Evolutionary conservation across 2,797 vertebrate genomes (phyloP).

Genomic region (Arnoldichthys spilopterus): DNA sequence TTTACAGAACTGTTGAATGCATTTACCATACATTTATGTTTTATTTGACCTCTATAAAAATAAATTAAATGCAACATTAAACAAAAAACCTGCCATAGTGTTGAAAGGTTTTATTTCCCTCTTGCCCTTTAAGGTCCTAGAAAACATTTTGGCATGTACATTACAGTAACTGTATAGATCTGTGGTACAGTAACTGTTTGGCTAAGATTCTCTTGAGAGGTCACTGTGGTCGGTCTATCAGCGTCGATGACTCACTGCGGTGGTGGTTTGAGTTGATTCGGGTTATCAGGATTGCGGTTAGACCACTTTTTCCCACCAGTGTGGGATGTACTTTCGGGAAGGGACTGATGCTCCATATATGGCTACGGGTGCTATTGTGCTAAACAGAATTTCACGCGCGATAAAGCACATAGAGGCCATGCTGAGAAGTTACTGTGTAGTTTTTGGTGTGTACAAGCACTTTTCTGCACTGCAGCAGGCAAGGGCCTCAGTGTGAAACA

Average conservation of each 20-base stretch:
- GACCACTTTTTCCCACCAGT: neutral
- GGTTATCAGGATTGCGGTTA: constrained; percentile 2
- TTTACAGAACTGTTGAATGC: constrained; percentile 3
- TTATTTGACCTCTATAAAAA: neutral
- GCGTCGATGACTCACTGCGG: constrained; percentile 17
- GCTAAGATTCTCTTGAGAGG: constrained; percentile 4
- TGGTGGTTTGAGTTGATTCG: constrained; percentile 12
- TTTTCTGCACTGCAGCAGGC: constrained; percentile 19
- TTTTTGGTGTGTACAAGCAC: neutral
- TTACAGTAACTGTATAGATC: neutral
- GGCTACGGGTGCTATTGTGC: neutral
- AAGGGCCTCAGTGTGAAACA: constrained; percentile 1
- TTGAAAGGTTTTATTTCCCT: too few species aligned
- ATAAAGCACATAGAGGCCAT: constrained; percentile 19
- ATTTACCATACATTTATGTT: neutral
- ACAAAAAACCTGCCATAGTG: too few species aligned
- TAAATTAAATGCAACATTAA: too few species aligned
- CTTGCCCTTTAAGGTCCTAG: neutral
- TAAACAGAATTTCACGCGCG: constrained; percentile 23
- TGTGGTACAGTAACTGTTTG: constrained; percentile 7
- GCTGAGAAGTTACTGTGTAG: constrained; percentile 7
- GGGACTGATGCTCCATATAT: neutral
- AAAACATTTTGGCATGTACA: neutral
- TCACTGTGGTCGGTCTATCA: neutral
- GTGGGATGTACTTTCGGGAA: constrained; percentile 1